Percentiles rank a stretch among this genome's conserved stretches.
Evolutionary conservation across 1,140 invertebrate species (phyloP).

Genomic region (Drosophila pseudoananassae): DNA sequence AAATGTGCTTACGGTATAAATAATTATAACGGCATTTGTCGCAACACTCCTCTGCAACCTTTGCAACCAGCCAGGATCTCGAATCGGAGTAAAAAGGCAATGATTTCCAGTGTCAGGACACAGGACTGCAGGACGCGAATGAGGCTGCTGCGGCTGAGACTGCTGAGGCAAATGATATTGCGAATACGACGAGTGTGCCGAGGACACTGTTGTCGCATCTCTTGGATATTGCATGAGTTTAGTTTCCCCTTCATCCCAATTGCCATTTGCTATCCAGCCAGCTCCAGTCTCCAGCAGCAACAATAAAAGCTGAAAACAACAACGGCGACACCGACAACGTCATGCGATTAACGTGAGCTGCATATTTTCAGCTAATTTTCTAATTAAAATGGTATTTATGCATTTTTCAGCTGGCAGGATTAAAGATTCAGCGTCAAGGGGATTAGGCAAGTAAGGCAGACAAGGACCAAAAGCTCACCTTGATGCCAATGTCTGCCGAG

Average conservation of each 20-base stretch:
- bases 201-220: slow-evolving; percentile 69
- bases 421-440: slow-evolving; percentile 55
- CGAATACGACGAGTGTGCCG: slow-evolving; percentile 20
- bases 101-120: slow-evolving; percentile 70
- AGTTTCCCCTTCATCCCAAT: slow-evolving; percentile 8
- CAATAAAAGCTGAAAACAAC: slow-evolving; percentile 28
- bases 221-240: slow-evolving; percentile 75
- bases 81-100: slow-evolving; percentile 49
- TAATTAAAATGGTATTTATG: slow-evolving; percentile 84
- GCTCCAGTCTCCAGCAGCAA: slow-evolving; percentile 14
- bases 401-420: slow-evolving; percentile 74
- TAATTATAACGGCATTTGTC: slow-evolving; percentile 82
- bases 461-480: background rate
- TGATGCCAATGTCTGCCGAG: too few relatives aligned
- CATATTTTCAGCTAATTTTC: slow-evolving; percentile 84
- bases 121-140: slow-evolving; percentile 2
- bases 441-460: background rate
- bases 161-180: slow-evolving; percentile 21
- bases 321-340: slow-evolving; percentile 39
- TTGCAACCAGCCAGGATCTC: slow-evolving; percentile 6
- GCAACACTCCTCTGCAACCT: slow-evolving; percentile 54
- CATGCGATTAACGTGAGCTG: slow-evolving; percentile 83
- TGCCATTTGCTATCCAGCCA: slow-evolving; percentile 11
- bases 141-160: slow-evolving; percentile 7
- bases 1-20: slow-evolving; percentile 82